These are phyloP conservation scores for Salvator merianae DNA, from an alignment of 2,113 vertebrate genomes.

Conservation along the genomic window DNA sequence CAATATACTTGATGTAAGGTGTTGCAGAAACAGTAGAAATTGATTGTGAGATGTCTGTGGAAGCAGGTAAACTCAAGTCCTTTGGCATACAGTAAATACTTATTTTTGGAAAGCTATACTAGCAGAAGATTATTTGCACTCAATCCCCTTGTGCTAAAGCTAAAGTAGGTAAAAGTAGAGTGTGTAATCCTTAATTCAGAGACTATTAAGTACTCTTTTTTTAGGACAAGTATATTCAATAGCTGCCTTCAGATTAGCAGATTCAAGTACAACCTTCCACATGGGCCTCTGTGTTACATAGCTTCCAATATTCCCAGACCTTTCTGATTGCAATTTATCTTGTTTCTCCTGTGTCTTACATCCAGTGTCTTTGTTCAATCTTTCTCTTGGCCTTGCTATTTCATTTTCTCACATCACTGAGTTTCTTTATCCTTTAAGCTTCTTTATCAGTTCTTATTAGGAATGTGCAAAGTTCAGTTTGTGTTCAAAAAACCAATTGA, in stretches of 20 bases:
- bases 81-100: constrained; percentile 36
- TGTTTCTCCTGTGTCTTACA: no score
- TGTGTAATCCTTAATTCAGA: constrained; percentile 44
- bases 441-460: no score
- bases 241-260: neutral
- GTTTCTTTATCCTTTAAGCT: no score
- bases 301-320: no score
- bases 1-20: constrained; percentile 28
- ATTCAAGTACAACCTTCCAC: neutral
- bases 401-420: no score
- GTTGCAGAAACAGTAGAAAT: neutral
- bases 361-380: no score
- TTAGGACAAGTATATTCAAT: neutral
- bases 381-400: no score
- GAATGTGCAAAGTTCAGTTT: no score
- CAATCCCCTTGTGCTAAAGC: constrained; percentile 41
- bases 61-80: constrained; percentile 52
- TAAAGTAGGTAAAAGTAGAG: constrained; percentile 27
- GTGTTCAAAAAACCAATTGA: no score
- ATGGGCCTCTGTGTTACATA: no score
- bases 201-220: constrained; percentile 2
- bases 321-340: no score
- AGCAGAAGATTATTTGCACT: constrained; percentile 42
- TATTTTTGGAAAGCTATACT: constrained; percentile 51
- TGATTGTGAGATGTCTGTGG: constrained; percentile 7